Percentiles rank a stretch among this genome's conserved stretches.
Conservation (phyloP, 2,797 vertebrate species). For the Cuculus canorus region DNA sequence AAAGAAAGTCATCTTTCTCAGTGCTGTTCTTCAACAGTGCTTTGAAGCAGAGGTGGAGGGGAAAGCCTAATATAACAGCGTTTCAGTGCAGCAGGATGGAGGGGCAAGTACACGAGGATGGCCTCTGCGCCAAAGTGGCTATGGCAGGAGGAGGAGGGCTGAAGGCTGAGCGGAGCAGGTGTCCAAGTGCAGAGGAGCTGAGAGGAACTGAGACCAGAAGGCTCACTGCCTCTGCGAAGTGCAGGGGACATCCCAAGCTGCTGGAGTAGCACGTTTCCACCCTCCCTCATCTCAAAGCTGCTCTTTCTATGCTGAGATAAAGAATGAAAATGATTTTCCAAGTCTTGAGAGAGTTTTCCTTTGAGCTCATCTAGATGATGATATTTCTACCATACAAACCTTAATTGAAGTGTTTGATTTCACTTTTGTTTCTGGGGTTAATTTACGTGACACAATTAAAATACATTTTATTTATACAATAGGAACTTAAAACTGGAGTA, state of each 20-base stretch:
- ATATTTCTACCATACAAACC: not conserved
- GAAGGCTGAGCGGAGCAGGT: fast-evolving
- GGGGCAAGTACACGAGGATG: not conserved
- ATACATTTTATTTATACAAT: not conserved
- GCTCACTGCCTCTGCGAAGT: not conserved
- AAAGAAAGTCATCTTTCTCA: fast-evolving
- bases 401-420: slow-evolving; percentile 50
- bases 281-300: not conserved
- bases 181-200: fast-evolving
- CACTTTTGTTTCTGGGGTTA: not conserved
- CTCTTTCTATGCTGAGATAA: not conserved
- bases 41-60: not conserved
- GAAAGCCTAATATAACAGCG: fast-evolving
- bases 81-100: fast-evolving
- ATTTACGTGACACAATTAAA: slow-evolving; percentile 34
- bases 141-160: not conserved
- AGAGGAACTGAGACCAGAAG: not conserved
- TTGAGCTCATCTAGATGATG: slow-evolving; percentile 23
- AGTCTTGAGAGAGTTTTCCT: not conserved
- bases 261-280: not conserved
- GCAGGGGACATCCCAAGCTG: not conserved
- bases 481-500: not conserved
- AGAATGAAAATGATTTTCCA: not conserved
- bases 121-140: fast-evolving
- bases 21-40: not conserved